phyloP scores from a whole-genome alignment of 2,888 invertebrate genomes.

The Diploptera punctata region DNA sequence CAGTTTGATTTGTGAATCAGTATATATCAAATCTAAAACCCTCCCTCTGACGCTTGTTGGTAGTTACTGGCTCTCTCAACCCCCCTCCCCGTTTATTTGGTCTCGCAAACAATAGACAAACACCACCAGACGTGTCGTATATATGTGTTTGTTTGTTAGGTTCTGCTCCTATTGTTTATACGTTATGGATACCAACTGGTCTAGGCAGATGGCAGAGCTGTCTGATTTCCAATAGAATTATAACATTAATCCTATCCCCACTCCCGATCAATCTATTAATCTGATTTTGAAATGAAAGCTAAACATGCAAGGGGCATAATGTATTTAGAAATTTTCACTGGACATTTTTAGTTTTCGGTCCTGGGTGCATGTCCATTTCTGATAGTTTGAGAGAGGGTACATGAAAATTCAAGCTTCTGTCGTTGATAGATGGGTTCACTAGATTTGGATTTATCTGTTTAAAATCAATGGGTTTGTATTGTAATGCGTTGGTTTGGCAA shows the following conservation, averaged over 20 bases:
- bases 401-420: conserved; percentile 7
- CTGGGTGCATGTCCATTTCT: background rate
- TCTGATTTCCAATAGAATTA: background rate
- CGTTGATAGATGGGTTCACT: conserved; percentile 15
- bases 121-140: background rate
- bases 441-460: conserved; percentile 14
- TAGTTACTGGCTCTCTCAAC: too few species aligned
- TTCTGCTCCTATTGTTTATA: conserved; percentile 17
- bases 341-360: conserved; percentile 12
- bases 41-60: background rate
- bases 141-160: background rate
- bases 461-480: conserved; percentile 13
- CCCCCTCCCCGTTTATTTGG: conserved; percentile 7
- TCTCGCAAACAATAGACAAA: conserved; percentile 14
- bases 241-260: conserved; percentile 22
- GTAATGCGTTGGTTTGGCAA: conserved; percentile 5
- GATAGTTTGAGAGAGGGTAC: background rate
- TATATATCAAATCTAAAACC: background rate
- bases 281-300: conserved; percentile 26
- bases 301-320: too few species aligned
- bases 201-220: background rate
- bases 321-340: too few species aligned
- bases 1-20: conserved; percentile 14
- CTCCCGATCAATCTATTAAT: conserved; percentile 14
- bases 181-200: conserved; percentile 18